Evolutionary conservation across 2,113 vertebrate genomes (phyloP).

Genomic region (Alaudala cheleensis): DNA sequence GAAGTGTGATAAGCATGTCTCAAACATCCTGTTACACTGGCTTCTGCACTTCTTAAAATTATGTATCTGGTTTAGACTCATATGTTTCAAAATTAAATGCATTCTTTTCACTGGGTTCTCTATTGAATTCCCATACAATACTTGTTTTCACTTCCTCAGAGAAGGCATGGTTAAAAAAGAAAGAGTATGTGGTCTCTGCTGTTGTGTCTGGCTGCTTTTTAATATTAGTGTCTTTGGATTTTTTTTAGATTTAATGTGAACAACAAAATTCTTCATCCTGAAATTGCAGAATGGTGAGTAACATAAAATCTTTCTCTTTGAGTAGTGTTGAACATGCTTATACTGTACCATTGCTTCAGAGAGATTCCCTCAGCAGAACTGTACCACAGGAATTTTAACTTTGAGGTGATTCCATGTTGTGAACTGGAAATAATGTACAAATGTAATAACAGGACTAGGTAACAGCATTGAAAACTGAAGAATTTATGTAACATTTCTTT

Average conservation of each 20-base stretch:
- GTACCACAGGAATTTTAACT: not conserved
- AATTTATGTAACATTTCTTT: not conserved
- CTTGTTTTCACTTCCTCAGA: not conserved
- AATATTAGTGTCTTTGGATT: not conserved
- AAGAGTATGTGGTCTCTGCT: not conserved
- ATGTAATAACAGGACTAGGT: not conserved
- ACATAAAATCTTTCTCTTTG: not conserved
- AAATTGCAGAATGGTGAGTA: slow-evolving; percentile 93
- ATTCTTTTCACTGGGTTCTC: not conserved
- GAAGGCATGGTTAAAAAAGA: not conserved
- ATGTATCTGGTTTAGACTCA: fast-evolving
- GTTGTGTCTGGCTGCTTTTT: not conserved
- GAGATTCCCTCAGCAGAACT: not conserved
- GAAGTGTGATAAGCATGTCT: fast-evolving
- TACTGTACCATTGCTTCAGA: not conserved
- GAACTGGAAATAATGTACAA: not conserved
- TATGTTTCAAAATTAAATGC: not conserved
- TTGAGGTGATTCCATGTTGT: not conserved
- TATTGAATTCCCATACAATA: not conserved
- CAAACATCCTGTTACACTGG: not conserved
- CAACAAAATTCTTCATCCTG: slow-evolving; percentile 86
- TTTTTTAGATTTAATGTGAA: slow-evolving; percentile 84
- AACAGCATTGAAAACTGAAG: not conserved
- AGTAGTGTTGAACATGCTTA: not conserved
- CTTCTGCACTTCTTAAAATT: not conserved